Evolutionary conservation across 2,888 invertebrate species (phyloP).

Genomic region (Mamestra brassicae): DNA sequence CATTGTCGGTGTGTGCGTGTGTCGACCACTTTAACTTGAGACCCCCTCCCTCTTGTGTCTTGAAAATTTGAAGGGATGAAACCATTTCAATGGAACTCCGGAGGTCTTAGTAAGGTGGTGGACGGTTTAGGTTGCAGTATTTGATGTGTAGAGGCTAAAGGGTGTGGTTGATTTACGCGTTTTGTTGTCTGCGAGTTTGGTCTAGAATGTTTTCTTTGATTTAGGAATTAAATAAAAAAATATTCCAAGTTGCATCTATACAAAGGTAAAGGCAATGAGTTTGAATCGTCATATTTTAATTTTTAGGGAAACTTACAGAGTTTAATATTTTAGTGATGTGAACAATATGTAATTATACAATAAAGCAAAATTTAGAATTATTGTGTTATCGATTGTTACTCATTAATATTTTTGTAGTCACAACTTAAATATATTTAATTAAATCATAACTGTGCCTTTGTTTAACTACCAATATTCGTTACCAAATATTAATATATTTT

Average conservation of each 20-base stretch:
- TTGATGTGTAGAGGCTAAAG: slow-evolving; percentile 55
- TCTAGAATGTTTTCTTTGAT: background rate
- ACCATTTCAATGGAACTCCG: slow-evolving; percentile 49
- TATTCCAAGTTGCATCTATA: background rate
- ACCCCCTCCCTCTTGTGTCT: slow-evolving; percentile 57
- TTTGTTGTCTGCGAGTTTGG: slow-evolving; percentile 2
- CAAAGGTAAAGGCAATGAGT: background rate
- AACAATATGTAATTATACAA: slow-evolving; percentile 7
- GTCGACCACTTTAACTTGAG: slow-evolving; percentile 63
- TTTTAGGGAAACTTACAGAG: background rate
- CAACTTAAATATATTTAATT: background rate
- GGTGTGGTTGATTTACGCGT: slow-evolving; percentile 39
- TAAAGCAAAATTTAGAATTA: background rate
- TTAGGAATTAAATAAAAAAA: background rate
- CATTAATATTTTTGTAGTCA: background rate
- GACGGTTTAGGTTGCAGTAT: slow-evolving; percentile 61
- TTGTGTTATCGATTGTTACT: background rate
- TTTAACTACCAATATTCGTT: background rate
- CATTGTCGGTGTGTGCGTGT: slow-evolving; percentile 55
- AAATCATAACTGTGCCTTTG: background rate
- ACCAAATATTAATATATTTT: slow-evolving; percentile 1
- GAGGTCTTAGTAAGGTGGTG: slow-evolving; percentile 60
- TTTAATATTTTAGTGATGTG: background rate
- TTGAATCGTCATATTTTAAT: background rate
- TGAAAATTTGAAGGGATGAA: slow-evolving; percentile 34